phyloP scores from a whole-genome alignment of 2,113 vertebrate species.

The Lampris incognitus region DNA sequence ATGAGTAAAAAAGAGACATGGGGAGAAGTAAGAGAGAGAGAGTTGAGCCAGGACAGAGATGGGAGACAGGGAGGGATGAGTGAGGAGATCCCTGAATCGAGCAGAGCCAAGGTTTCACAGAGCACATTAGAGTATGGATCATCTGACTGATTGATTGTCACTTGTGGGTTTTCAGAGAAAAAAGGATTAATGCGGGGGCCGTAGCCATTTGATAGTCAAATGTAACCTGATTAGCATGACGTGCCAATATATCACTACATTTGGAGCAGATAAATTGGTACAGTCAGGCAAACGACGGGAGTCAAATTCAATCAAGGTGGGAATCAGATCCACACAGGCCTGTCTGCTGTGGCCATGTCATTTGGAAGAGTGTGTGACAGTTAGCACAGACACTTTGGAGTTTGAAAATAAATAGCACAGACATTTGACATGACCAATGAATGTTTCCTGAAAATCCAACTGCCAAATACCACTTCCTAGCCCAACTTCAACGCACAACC shows the following conservation, averaged over 20 bases:
- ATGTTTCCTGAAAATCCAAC: conserved; percentile 18
- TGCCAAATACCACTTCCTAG: conserved; percentile 21
- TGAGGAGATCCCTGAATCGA: conserved; percentile 16
- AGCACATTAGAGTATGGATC: conserved; percentile 66
- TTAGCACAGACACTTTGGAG: conserved; percentile 19
- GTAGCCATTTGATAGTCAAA: conserved; percentile 74
- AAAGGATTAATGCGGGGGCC: conserved; percentile 64
- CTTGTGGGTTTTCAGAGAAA: conserved; percentile 59
- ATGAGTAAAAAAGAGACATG: neutral
- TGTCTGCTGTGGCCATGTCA: conserved; percentile 35
- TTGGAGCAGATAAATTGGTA: conserved; percentile 72
- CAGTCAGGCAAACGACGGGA: conserved; percentile 60
- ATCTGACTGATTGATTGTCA: conserved; percentile 70
- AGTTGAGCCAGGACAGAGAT: neutral
- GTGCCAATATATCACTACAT: conserved; percentile 73
- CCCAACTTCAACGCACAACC: conserved; percentile 12
- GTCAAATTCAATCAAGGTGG: conserved; percentile 72
- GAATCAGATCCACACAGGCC: conserved; percentile 27
- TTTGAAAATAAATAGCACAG: neutral
- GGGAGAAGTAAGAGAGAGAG: neutral
- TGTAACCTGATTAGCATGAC: conserved; percentile 74
- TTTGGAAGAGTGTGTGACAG: conserved; percentile 53
- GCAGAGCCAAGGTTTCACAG: conserved; percentile 25
- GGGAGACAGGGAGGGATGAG: conserved; percentile 32
- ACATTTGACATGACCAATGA: conserved; percentile 18